A percentile compares a stretch with the other conserved stretches of the same genome.
Conservation (phyloP, 2,113 vertebrate species). For the Oreotrochilus melanogaster region DNA sequence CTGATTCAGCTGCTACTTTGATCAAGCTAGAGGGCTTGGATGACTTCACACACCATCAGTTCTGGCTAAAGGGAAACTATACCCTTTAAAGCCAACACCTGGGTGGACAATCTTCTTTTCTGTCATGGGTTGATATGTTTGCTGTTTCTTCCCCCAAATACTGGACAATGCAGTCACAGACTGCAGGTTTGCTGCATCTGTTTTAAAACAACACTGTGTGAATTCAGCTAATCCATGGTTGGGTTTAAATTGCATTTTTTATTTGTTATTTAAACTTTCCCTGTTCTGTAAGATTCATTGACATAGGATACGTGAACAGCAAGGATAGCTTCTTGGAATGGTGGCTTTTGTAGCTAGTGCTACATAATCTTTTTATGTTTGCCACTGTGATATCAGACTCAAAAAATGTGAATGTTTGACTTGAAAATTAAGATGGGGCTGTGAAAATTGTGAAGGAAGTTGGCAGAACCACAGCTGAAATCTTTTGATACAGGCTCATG, state of each 20-base stretch:
- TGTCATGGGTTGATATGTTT: neutral
- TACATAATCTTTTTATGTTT: neutral
- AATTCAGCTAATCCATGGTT: neutral
- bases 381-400: neutral
- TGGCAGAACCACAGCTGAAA: neutral
- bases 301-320: neutral
- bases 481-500: neutral
- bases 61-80: neutral
- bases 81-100: neutral
- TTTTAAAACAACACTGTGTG: neutral
- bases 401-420: neutral
- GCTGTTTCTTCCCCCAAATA: neutral
- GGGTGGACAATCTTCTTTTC: neutral
- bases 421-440: neutral
- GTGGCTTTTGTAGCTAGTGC: neutral
- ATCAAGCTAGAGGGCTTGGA: neutral
- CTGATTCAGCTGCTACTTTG: neutral
- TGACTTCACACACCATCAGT: neutral
- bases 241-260: neutral
- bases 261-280: neutral
- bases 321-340: neutral
- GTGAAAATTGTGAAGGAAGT: neutral
- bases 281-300: neutral
- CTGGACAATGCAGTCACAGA: too few relatives aligned
- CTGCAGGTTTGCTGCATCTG: neutral